Evolutionary conservation across 2,113 vertebrate genomes (phyloP), one percentile per base, ranked within the genome.

Genomic region (Aythya baeri): DNA sequence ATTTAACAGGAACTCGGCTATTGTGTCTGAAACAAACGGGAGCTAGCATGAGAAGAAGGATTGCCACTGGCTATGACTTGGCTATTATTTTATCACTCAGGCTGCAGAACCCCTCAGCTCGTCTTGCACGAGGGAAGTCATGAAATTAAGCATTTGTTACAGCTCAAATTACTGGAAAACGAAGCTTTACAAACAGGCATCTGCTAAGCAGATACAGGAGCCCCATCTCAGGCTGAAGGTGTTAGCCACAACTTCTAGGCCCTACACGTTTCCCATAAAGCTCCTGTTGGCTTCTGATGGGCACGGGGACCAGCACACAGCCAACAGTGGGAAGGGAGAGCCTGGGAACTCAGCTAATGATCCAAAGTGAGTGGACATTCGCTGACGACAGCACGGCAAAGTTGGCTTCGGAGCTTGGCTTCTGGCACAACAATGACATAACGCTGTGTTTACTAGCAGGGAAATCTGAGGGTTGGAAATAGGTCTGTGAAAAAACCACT

Each of bases 401-500:
- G 70, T 54, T 94, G 94, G 90, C 95, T 91, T 86, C n/a, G 31
- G 79, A 90, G 95, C 75, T 88, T 93, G 94, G 94, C 86, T 96
- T 67, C 87, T 83, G 74, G 91, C 86, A 75, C 77, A 95, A 94
- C 44, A 92, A 83, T 95, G 91, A 95, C 93, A 90, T 86, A 94
- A 92, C 85, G 61, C 89, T 83, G 59, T 93, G 89, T 93, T 96
- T 92, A 96, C 95, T 92, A 95, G 82, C 74, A 27, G 96, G 85
- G 92, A 96, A 97, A 88, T 95, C 68, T 83, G 85, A 92, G 87
- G 73, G 87, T 72, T 97, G 94, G 96, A 97, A 96, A 81, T 34
- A 68, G 78, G 71, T 78, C 89, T 96, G 87, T 87, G 85, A 93
- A 96, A 96, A 96, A 96, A 34, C 70, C 85, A 82, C 93, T 82